Base-by-base conservation (phyloP, 2,888 invertebrate genomes). In the Lutraria lutraria region DNA sequence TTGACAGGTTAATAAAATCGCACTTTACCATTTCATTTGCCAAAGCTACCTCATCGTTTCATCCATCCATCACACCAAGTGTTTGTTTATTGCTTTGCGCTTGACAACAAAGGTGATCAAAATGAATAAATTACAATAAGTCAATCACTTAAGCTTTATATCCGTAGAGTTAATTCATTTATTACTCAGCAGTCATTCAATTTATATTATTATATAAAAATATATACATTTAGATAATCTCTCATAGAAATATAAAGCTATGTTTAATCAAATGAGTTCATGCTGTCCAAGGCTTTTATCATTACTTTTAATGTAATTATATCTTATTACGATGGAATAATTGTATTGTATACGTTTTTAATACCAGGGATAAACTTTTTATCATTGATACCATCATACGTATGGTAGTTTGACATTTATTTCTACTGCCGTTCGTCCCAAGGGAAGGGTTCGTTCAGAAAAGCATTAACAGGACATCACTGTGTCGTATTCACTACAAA, bases 391-490 rank as follows among this genome's bases (percentile, higher is more conserved):
- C 19, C 34, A 34, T 76, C 1, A 34, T 76, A 25, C 31, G 16
- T 76, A 16, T 19, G 34, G 60, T 82, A 34, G 53, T 72, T 52
- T 83, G 72, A 52, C 72, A 83, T 83, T 83, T 83, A 72, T 83
- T 68, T 52, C 13, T 29, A 52, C 19, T 4, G 31, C 52, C n/a
- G 4, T 25, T 3, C 31, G 25, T 72, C 83, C 83, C 83, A n/a
- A 21, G 25, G 25, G 83, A 25, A 12, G 34, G 34, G 52, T 52
- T 52, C 31, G 43, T n/a, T 83, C 83, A 19, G 19, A 25, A 52
- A 63, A 52, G 52, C 68, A 83, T 83, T 83, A 83, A 52, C 25
- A 21, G 43, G 15, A 8, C 52, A 12, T 83, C n/a, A 0, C 52
- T 68, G 13, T 19, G 56, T 34, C 34, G 13, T 29, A 15, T 6